Conservation (phyloP, 2,113 vertebrate genomes). For the Macquaria australasica region DNA sequence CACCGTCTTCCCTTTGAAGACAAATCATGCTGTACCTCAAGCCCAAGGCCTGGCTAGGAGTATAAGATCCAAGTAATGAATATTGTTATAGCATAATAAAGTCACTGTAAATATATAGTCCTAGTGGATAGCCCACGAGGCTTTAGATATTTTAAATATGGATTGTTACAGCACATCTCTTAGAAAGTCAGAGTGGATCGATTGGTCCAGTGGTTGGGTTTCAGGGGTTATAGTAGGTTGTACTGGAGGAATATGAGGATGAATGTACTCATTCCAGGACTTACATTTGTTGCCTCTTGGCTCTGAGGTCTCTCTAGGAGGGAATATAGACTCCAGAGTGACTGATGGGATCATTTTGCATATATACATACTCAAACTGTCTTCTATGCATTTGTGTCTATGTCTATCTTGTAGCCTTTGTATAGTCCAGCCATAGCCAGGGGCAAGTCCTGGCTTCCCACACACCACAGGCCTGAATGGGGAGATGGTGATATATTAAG, state of each 20-base stretch:
- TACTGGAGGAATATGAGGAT: conserved; percentile 1
- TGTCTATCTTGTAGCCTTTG: conserved; percentile 22
- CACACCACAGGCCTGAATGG: conserved; percentile 31
- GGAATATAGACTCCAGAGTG: conserved; percentile 37
- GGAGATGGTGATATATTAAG: conserved; percentile 25
- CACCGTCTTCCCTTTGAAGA: neutral
- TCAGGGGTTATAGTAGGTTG: neutral
- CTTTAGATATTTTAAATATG: conserved; percentile 52
- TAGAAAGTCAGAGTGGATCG: conserved; percentile 14
- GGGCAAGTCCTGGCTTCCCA: conserved; percentile 28
- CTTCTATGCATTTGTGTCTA: neutral
- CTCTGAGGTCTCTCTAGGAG: conserved; percentile 5
- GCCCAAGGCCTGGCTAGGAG: conserved; percentile 26
- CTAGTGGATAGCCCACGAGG: conserved; percentile 2
- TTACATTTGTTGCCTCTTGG: neutral
- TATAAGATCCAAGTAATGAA: conserved; percentile 47
- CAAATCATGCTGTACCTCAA: conserved; percentile 27
- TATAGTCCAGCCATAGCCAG: conserved; percentile 6
- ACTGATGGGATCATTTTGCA: conserved; percentile 40
- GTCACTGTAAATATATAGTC: conserved; percentile 58
- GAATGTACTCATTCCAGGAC: conserved; percentile 15
- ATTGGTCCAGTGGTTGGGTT: conserved; percentile 17
- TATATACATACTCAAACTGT: conserved; percentile 10
- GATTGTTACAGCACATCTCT: conserved; percentile 13
- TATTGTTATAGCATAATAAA: conserved; percentile 63